Evolutionary conservation across 2,797 vertebrate genomes (phyloP).

Genomic region (Protonibea diacanthus): DNA sequence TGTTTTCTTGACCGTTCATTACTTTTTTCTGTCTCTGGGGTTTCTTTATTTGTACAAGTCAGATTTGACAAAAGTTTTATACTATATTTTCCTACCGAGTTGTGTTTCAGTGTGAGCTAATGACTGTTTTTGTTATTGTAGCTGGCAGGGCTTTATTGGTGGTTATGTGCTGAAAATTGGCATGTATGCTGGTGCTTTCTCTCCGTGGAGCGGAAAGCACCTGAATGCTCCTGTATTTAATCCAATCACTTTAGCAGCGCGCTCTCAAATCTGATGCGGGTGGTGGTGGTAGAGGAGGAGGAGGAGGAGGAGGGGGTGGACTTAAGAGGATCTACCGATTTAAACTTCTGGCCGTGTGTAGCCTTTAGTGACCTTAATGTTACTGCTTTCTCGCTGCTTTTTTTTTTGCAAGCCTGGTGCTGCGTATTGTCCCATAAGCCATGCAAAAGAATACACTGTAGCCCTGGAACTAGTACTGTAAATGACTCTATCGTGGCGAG

Average conservation of each 20-base stretch:
- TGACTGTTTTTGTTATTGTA: conserved; percentile 67
- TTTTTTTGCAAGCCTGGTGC: conserved; percentile 42
- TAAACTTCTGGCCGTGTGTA: conserved; percentile 63
- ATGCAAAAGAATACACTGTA: conserved; percentile 69
- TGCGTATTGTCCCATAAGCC: conserved; percentile 66
- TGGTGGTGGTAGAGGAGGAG: not conserved
- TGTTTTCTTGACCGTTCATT: conserved; percentile 59
- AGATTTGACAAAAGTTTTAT: conserved; percentile 83
- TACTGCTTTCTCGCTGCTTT: conserved; percentile 40
- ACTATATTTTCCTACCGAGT: conserved; percentile 88
- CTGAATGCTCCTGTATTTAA: conserved; percentile 54
- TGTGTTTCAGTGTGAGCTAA: conserved; percentile 77
- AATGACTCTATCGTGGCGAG: conserved; percentile 42
- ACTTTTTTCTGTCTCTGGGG: conserved; percentile 55
- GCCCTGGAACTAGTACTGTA: conserved; percentile 71
- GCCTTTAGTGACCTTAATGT: conserved; percentile 61
- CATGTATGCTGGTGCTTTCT: conserved; percentile 9
- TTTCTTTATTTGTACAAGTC: conserved; percentile 79
- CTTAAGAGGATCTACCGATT: conserved; percentile 73
- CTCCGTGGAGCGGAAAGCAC: conserved; percentile 38
- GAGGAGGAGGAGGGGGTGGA: conserved; percentile 7
- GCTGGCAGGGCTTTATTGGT: conserved; percentile 65
- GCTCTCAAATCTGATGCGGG: conserved; percentile 45
- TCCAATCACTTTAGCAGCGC: conserved; percentile 63
- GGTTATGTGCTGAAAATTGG: conserved; percentile 70